Evolutionary conservation across 2,888 invertebrate species (phyloP), one percentile per base, ranked within the genome.

Genomic region (Polyommatus iphigenia): DNA sequence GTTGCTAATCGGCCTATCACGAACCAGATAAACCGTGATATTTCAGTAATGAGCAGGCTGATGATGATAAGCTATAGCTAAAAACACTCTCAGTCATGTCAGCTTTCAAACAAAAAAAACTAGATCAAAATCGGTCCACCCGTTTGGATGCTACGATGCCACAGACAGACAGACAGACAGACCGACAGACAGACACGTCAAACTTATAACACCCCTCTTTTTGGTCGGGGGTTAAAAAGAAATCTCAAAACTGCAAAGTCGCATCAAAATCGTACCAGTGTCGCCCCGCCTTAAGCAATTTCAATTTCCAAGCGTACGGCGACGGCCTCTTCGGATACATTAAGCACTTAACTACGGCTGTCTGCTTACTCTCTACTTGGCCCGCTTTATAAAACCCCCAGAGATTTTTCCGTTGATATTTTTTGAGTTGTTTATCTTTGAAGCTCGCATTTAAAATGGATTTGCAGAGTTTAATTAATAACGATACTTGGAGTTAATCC

Each of bases 301-400:
- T 91, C 91, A 91, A 91, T 91, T 91, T 92, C 88, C 89, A 87
- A 87, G 90, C 91, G 83, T 84, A 85, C 75, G 75, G 46, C 87
- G 87, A 84, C 81, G 87, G 88, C 87, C 88, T 88, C 90, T 90
- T 90, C 84, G 91, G 92, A 90, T 91, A 92, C 92, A 92, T 92
- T 93, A 93, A 93, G 91, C 91, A 91, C 92, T 93, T 92, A 91
- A 91, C 93, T 93, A 92, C 92, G 90, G 89, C 91, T 92, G 91
- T 89, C 90, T 91, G 91, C 91, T 92, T 89, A 86, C 90, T 90
- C 85, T 88, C 88, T 85, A 87, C 90, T 90, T 89, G 87, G 85
- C 83, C 85, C 85, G 85, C 84, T 87, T 86, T 87, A 88, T 89
- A 85, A 90, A 89, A 88, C 86, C 79, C 79, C 72, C 72, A 67